Percentiles rank a stretch among this genome's conserved stretches.
phyloP scores from a whole-genome alignment of 2,888 invertebrate species.

The Drosophila pseudotakahashii region DNA sequence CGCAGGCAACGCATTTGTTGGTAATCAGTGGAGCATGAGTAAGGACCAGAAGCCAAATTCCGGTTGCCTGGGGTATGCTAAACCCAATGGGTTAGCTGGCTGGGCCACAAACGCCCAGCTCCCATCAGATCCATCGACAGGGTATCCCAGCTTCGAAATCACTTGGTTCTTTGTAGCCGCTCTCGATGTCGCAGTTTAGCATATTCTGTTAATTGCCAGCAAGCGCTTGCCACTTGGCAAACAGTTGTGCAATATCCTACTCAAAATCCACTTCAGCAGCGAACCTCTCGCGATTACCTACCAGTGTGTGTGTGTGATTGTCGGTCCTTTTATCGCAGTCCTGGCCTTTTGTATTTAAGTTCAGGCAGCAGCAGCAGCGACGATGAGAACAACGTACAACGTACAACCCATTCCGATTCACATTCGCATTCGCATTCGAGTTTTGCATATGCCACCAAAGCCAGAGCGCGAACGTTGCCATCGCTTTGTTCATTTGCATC shows the following conservation, averaged over 20 bases:
- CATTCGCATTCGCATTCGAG: conserved; percentile 14
- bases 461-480: conserved; percentile 38
- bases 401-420: conserved; percentile 4
- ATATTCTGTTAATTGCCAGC: conserved; percentile 71
- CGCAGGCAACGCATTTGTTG: conserved; percentile 35
- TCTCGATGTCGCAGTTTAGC: conserved; percentile 54
- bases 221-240: conserved; percentile 60
- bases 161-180: neutral
- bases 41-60: conserved; percentile 19
- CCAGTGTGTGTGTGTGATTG: conserved; percentile 19
- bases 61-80: conserved; percentile 9
- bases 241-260: conserved; percentile 50
- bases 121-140: neutral
- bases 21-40: conserved; percentile 23
- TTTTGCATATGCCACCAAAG: conserved; percentile 64
- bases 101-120: neutral
- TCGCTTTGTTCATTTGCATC: conserved; percentile 77
- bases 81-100: neutral
- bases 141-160: conserved; percentile 10
- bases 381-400: conserved; percentile 21
- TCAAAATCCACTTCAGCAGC: conserved; percentile 65
- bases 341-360: conserved; percentile 66
- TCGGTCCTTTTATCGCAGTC: conserved; percentile 42
- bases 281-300: conserved; percentile 60
- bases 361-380: conserved; percentile 53